A percentile compares a stretch with the other conserved stretches of the same genome.
Conservation (phyloP, 1,140 invertebrate genomes). For the Delia radicum region DNA sequence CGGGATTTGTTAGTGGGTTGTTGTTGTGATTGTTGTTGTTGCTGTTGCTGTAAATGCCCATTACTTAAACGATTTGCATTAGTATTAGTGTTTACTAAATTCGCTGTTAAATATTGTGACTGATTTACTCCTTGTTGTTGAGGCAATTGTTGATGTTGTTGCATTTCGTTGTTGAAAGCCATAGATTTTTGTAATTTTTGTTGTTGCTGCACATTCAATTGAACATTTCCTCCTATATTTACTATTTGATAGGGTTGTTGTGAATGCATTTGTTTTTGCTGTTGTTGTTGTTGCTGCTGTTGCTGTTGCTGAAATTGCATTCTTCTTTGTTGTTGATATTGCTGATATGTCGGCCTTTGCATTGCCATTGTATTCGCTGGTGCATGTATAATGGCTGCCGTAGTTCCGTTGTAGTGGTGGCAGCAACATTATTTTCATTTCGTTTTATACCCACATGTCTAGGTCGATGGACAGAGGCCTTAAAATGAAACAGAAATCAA, state of each 20-base stretch:
- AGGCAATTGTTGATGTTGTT: not conserved
- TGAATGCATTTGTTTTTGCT: not conserved
- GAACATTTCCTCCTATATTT: not conserved
- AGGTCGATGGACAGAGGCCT: conserved; percentile 34
- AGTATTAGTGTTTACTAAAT: not conserved
- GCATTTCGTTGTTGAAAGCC: not conserved
- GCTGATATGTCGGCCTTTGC: conserved; percentile 23
- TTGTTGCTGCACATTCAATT: conserved; percentile 22
- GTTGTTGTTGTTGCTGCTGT: conserved; percentile 14
- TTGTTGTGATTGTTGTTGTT: conserved; percentile 4
- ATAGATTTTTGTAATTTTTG: conserved; percentile 2
- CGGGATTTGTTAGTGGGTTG: conserved; percentile 16
- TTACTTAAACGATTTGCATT: not conserved
- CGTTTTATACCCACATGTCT: conserved; percentile 29
- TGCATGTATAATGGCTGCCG: conserved; percentile 10
- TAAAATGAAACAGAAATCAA: not conserved
- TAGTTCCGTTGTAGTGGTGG: conserved; percentile 2
- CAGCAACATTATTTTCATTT: conserved; percentile 12
- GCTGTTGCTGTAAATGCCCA: not conserved
- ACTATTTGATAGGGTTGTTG: not conserved
- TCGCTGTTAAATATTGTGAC: not conserved
- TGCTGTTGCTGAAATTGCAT: conserved; percentile 21
- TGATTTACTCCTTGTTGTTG: not conserved
- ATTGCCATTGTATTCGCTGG: conserved; percentile 16
- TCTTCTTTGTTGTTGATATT: conserved; percentile 29